phyloP scores from a whole-genome alignment of 2,888 invertebrate genomes.

The Tenthredo scrophulariae region DNA sequence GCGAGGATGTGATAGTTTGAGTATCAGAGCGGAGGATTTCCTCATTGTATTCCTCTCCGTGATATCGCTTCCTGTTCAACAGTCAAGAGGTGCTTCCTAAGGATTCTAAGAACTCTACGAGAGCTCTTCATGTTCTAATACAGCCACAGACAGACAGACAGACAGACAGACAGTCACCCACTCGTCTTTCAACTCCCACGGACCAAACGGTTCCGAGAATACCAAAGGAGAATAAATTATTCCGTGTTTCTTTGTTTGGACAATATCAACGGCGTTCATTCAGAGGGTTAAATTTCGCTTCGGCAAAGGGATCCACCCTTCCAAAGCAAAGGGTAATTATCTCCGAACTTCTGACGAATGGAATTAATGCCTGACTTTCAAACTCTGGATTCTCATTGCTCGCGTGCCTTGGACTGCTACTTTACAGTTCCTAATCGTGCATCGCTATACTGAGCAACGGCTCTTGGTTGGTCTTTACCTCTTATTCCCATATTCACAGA shows the following conservation, averaged over 20 bases:
- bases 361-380: constrained; percentile 7
- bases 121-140: not conserved
- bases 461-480: too few species aligned
- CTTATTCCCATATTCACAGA: too few species aligned
- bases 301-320: not conserved
- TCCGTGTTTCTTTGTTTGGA: not conserved
- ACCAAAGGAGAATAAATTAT: not conserved
- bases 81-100: not conserved
- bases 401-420: not conserved
- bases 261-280: not conserved
- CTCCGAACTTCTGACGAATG: constrained; percentile 8
- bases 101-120: not conserved
- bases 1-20: not conserved
- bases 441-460: not conserved
- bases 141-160: not conserved
- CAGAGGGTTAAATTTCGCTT: constrained; percentile 21
- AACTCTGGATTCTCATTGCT: not conserved
- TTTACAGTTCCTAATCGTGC: constrained; percentile 11
- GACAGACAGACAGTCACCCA: not conserved
- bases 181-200: not conserved
- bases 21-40: not conserved
- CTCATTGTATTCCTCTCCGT: not conserved
- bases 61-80: not conserved
- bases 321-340: not conserved
- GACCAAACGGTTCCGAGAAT: not conserved